phyloP scores from a whole-genome alignment of 2,797 vertebrate genomes.

The Mormyrops attenuatus region DNA sequence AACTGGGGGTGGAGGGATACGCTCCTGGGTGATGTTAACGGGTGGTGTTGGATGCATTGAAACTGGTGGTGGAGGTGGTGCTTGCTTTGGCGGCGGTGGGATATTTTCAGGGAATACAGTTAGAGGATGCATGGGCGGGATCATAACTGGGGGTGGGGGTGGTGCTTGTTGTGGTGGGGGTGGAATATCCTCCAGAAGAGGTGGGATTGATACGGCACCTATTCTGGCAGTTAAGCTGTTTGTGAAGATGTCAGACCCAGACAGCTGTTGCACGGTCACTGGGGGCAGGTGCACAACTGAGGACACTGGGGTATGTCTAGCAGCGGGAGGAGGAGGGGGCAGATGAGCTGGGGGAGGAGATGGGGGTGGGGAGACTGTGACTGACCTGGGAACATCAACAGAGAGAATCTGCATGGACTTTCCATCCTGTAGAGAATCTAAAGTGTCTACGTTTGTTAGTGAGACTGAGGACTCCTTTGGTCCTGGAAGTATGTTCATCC shows the following conservation, averaged over 20 bases:
- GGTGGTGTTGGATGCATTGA: not conserved
- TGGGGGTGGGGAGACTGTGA: conserved; percentile 49
- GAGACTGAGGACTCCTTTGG: conserved; percentile 8
- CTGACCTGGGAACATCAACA: conserved; percentile 13
- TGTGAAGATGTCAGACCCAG: conserved; percentile 28
- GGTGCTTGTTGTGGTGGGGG: conserved; percentile 8
- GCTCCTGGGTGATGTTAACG: not conserved
- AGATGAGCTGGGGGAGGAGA: conserved; percentile 66
- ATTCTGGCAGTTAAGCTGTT: conserved; percentile 46
- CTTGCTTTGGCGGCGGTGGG: conserved; percentile 15
- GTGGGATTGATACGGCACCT: conserved; percentile 66
- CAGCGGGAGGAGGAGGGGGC: conserved; percentile 57
- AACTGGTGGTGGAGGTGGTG: conserved; percentile 21
- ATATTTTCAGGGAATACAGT: conserved; percentile 2
- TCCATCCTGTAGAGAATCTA: conserved; percentile 31
- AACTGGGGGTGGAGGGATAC: not conserved
- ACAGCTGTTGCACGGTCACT: conserved; percentile 9
- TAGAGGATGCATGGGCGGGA: conserved; percentile 19
- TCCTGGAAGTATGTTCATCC: conserved; percentile 38
- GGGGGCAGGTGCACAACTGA: conserved; percentile 32
- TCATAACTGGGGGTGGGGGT: conserved; percentile 15
- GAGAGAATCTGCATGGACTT: not conserved
- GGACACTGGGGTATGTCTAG: conserved; percentile 45
- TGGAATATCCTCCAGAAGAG: conserved; percentile 35
- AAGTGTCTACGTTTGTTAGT: conserved; percentile 29